Conservation (phyloP, 2,113 vertebrate genomes). For the Bettongia penicillata region DNA sequence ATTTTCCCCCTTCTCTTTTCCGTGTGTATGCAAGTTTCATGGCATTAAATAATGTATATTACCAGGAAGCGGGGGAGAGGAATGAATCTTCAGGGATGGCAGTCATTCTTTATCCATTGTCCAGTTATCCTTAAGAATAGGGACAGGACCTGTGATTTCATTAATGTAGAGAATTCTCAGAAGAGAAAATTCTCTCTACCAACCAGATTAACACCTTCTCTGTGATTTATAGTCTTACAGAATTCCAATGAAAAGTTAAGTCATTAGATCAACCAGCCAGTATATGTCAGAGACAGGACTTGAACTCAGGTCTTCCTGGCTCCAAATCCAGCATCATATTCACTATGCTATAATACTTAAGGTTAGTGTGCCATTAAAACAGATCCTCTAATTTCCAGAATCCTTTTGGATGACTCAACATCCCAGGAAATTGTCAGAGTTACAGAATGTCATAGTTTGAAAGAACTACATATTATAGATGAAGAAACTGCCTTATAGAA, state of each 20-base stretch:
- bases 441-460: background rate
- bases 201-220: background rate
- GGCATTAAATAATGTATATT: slow-evolving; percentile 58
- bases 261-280: background rate
- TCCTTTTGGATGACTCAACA: background rate
- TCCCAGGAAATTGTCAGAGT: background rate
- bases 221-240: background rate
- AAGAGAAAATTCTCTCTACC: background rate
- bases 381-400: background rate
- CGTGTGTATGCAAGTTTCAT: slow-evolving; percentile 45
- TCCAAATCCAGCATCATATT: background rate
- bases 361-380: background rate
- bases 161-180: background rate
- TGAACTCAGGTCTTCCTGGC: background rate
- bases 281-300: background rate
- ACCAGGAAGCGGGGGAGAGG: background rate
- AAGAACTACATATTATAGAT: background rate
- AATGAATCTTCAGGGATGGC: background rate
- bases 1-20: slow-evolving; percentile 64
- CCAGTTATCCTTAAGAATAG: background rate
- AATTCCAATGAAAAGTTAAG: background rate
- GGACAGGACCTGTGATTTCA: background rate
- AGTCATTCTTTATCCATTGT: background rate
- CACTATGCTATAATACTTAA: background rate
- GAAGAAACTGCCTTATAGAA: background rate